Base-by-base conservation (phyloP, 2,797 vertebrate genomes). In the Falco concolor region DNA sequence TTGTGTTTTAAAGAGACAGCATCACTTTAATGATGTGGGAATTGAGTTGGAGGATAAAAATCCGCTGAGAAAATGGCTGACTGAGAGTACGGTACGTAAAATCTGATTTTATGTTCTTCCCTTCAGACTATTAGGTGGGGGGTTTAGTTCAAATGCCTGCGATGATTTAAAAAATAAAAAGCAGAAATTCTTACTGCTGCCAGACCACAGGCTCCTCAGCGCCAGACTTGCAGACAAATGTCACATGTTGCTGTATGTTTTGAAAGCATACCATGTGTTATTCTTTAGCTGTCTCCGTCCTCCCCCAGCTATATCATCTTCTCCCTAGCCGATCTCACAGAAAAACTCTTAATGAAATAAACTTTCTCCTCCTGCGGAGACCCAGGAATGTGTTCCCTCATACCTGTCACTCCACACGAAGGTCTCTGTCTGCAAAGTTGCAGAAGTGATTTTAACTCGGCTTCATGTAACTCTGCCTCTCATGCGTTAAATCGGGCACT, bases 161-260 rank as follows among this genome's bases (percentile, higher is more conserved):
- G 5, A 85, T 87, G 95, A 96, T 97, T 97, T 97, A 92, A 96
- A 89, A 96, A 97, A 98, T 97, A 95, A 97, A 97, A 97, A 94
- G 84, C 60, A 92, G 97, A 98, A 98, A 98, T 96, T 94, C 94
- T 50, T 34, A 32, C 92, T 81, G n/a, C 74, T 96, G 98, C 98
- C 98, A 98, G 97, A 97, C 98, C 98, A 97, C 98, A 98, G 98
- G 97, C 98, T 98, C 98, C 98, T 98, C 97, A 97, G 96, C 54
- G 97, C 98, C 97, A 97, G 98, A 97, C 97, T 97, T 72, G 95
- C 97, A 98, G 98, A 98, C 98, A 72, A 97, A 96, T 97, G 90
- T 96, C 97, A 97, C 96, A 97, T 95, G 96, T 96, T 96, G 95
- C 94, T 87, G 90, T 96, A 95, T 96, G 92, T 96, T 97, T 97